Conservation (phyloP, 2,797 vertebrate genomes). For the Rhyacichthys aspro region DNA sequence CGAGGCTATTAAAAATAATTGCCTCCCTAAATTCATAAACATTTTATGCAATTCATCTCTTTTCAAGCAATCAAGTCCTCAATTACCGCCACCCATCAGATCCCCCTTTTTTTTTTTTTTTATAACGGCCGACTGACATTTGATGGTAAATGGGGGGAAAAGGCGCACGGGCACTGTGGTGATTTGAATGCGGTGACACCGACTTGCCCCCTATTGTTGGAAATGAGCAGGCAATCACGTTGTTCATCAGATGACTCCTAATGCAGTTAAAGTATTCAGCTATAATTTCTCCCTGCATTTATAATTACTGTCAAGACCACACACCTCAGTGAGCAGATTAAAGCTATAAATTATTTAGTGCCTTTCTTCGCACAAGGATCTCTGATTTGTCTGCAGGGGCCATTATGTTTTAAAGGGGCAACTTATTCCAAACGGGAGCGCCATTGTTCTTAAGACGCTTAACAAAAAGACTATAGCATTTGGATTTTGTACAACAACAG, state of each 20-base stretch:
- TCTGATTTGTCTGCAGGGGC: slow-evolving; percentile 93
- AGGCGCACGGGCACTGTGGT: slow-evolving; percentile 87
- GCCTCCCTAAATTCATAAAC: slow-evolving; percentile 84
- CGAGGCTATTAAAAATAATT: slow-evolving; percentile 85
- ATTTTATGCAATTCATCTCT: slow-evolving; percentile 83
- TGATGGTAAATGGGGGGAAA: slow-evolving; percentile 90
- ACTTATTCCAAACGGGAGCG: slow-evolving; percentile 88
- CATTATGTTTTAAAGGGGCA: slow-evolving; percentile 95
- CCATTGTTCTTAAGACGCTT: slow-evolving; percentile 66
- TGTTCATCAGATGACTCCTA: slow-evolving; percentile 99
- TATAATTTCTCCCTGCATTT: slow-evolving; percentile 99
- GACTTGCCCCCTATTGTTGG: slow-evolving; percentile 99
- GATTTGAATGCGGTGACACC: slow-evolving; percentile 98
- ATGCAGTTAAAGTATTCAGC: slow-evolving; percentile 99
- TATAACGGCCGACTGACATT: slow-evolving; percentile 96
- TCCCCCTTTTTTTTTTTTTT: too few species aligned
- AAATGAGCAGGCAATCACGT: slow-evolving; percentile 96
- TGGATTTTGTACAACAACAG: neutral
- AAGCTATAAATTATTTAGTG: slow-evolving; percentile 99
- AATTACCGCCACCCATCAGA: slow-evolving; percentile 84
- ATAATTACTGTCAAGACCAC: slow-evolving; percentile 99
- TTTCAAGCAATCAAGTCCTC: slow-evolving; percentile 83
- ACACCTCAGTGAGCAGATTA: slow-evolving; percentile 99
- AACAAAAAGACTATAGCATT: neutral
- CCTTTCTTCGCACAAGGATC: slow-evolving; percentile 91